A percentile compares a stretch with the other conserved stretches of the same genome.
These are phyloP conservation scores for Leucopsar rothschildi DNA, from an alignment of 2,113 vertebrate genomes.

Conservation along the genomic window DNA sequence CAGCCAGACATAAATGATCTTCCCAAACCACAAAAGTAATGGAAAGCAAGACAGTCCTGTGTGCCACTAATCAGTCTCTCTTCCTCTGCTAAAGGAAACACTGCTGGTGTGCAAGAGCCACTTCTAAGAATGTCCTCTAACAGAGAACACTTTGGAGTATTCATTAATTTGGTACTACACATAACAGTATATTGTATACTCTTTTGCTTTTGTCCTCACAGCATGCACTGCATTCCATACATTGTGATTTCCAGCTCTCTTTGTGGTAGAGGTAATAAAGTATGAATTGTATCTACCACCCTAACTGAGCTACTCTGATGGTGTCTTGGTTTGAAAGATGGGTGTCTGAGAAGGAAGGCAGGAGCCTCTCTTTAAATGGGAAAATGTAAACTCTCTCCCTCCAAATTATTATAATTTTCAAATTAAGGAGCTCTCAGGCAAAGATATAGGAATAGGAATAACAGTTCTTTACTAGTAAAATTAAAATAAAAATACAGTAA, in stretches of 20 bases:
- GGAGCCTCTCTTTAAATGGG: too few species aligned
- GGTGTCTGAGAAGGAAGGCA: too few species aligned
- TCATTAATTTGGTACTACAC: background rate
- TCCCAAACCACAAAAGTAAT: background rate
- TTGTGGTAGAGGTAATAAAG: background rate
- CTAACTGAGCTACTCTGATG: background rate
- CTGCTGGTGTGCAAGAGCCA: accelerated
- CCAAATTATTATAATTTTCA: too few species aligned
- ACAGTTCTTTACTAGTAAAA: too few species aligned
- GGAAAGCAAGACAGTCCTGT: background rate
- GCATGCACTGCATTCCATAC: background rate
- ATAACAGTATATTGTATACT: background rate
- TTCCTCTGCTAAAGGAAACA: background rate
- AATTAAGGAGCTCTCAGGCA: too few species aligned
- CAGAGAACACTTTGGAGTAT: background rate
- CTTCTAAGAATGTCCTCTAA: background rate
- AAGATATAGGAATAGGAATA: too few species aligned
- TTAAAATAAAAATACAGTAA: too few species aligned
- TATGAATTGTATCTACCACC: background rate
- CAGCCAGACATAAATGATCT: background rate
- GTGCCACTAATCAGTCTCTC: background rate
- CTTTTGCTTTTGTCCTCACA: background rate
- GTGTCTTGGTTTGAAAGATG: too few species aligned
- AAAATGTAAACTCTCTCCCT: too few species aligned
- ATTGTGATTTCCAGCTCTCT: background rate